Evolutionary conservation across 2,888 invertebrate species (phyloP).

Genomic region (Pemphredon lugubris): DNA sequence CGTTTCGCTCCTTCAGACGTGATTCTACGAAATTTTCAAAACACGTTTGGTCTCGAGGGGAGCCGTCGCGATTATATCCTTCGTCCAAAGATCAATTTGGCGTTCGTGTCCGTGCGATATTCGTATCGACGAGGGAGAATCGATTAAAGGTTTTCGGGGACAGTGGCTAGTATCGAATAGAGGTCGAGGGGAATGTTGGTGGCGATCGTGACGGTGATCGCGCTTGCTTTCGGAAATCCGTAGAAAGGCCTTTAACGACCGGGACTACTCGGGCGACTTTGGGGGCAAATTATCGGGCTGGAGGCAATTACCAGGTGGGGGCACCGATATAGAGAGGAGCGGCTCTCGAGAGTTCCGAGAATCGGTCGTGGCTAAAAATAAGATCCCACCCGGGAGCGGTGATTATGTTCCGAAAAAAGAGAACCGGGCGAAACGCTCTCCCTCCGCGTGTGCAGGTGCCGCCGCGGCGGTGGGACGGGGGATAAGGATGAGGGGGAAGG

Average conservation of each 20-base stretch:
- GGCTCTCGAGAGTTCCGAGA: slow-evolving; percentile 74
- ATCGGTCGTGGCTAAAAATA: slow-evolving; percentile 78
- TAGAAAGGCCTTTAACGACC: slow-evolving; percentile 70
- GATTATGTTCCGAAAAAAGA: slow-evolving; percentile 77
- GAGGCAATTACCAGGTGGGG: slow-evolving; percentile 74
- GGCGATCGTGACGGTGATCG: not conserved
- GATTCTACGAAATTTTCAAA: too few relatives aligned
- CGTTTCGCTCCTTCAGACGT: too few relatives aligned
- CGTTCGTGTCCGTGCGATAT: too few relatives aligned
- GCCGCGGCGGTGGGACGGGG: slow-evolving; percentile 26
- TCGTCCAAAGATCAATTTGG: too few relatives aligned
- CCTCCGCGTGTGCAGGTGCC: slow-evolving; percentile 62
- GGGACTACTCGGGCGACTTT: slow-evolving; percentile 64
- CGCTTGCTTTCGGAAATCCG: slow-evolving; percentile 32
- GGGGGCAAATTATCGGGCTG: slow-evolving; percentile 75
- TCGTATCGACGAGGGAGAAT: too few relatives aligned
- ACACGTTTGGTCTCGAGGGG: too few relatives aligned
- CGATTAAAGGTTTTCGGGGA: too few relatives aligned
- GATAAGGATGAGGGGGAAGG: slow-evolving; percentile 4
- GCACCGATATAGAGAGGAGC: slow-evolving; percentile 62
- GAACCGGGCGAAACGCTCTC: slow-evolving; percentile 64
- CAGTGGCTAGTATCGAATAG: too few relatives aligned
- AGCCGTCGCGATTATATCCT: too few relatives aligned
- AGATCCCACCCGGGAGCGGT: slow-evolving; percentile 79
- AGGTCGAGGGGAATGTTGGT: too few relatives aligned